phyloP scores from a whole-genome alignment of 2,113 vertebrate genomes.

The Alligator sinensis region DNA sequence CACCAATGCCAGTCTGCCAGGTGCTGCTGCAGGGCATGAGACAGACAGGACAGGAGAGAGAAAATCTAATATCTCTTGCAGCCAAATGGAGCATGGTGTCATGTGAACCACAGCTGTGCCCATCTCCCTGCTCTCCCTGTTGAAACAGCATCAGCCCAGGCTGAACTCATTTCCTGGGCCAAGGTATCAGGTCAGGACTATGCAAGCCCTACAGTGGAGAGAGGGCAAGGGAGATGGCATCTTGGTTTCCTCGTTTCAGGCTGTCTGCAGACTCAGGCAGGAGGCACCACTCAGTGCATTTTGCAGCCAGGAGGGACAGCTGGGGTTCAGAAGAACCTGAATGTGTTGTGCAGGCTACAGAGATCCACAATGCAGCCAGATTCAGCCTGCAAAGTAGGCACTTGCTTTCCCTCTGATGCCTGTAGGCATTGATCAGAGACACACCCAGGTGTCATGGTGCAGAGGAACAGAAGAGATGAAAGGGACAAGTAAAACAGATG shows the following conservation, averaged over 20 bases:
- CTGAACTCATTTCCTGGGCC: not conserved
- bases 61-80: not conserved
- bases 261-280: not conserved
- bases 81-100: not conserved
- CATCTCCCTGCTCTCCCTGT: no score
- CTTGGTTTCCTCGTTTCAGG: not conserved
- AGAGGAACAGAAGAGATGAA: not conserved
- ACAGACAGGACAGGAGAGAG: not conserved
- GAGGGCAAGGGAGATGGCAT: not conserved
- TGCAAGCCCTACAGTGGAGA: not conserved
- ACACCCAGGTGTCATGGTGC: not conserved
- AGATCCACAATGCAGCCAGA: fast-evolving
- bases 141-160: not conserved
- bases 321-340: not conserved
- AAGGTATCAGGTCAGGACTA: not conserved
- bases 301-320: not conserved
- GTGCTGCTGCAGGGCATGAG: not conserved
- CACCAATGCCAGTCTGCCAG: not conserved
- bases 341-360: not conserved
- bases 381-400: not conserved
- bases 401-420: not conserved
- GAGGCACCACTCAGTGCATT: not conserved
- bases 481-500: not conserved
- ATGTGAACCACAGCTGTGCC: not conserved
- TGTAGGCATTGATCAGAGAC: not conserved